Evolutionary conservation across 2,797 vertebrate genomes (phyloP), one percentile per base, ranked within the genome.

Genomic region (Pteropus rufus): DNA sequence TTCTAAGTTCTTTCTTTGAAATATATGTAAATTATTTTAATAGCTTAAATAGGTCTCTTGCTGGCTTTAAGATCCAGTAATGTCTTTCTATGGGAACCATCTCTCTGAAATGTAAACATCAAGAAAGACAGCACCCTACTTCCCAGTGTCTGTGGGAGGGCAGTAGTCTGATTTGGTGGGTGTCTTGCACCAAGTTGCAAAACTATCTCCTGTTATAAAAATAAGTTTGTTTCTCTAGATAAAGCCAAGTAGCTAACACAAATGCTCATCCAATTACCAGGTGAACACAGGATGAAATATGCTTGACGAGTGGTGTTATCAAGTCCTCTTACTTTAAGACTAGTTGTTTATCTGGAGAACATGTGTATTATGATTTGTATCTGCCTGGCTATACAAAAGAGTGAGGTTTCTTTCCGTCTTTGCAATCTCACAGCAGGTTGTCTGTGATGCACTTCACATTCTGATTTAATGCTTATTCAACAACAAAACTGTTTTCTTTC

Each of bases 1-100:
- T 83, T 60, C 2, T 80, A 81, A 94, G 39, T 83, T 83, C 46
- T 86, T 93, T 93, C 83, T 93, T 75, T 46, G 23, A 93, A 94
- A 94, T 60, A 36, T 24, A 75, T 7, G 2, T 70, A 77, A 87
- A 82, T 75, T 62, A 56, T 93, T 76, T 73, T 65, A 65, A 93
- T 76, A 39, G 64, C 6, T 56, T 56, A 92, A 80, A 75, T 44
- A 64, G 70, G 5, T 31, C 11, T 31, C 62, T 70, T 86, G 69
- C n/a, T 92, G 46, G 31, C 49, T 91, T 93, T 56, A 60, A 92
- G 44, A 81, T 5, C 23, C 54, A 89, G 31, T 41, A 90, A 49
- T 52, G 2, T 83, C 54, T 81, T 87, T 62, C n/a, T 91, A 79
- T 89, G 24, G 7, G 49, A 91, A 62, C 29, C n/a, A 67, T 54